Base-by-base conservation (phyloP, 2,888 invertebrate genomes). In the Lamellibrachia satsuma region DNA sequence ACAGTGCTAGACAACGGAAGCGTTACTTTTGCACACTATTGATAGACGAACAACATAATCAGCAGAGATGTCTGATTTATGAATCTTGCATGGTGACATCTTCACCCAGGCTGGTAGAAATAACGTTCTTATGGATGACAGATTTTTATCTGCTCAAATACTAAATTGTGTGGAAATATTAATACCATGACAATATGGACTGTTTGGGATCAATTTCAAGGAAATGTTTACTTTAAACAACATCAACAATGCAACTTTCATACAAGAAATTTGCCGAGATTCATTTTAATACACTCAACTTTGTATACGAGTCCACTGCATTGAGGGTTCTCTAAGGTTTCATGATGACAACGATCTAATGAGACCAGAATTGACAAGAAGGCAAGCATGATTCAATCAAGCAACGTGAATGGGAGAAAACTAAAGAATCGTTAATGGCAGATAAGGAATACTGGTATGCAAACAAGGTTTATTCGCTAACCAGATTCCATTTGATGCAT, bases 161-260 rank as follows among this genome's bases (percentile, higher is more conserved):
- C 75, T 75, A 75, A 75, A 75, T n/a, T 75, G 75, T 75, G 75
- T 75, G 75, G 75, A 75, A 75, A 75, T 75, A n/a, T 75, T 75
- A 75, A 75, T 75, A 75, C 15, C 75, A 75, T 22, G n/a, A n/a
- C 75, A 6, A 15, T n/a, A 22, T 22, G 22, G n/a, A 75, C 75
- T 22, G 6, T 75, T 22, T 6, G 75, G 75, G 75, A 75, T 75
- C n/a, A n/a, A 75, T 75, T 75, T 75, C 22, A 55, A 55, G 3
- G 7, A 55, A 55, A 55, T 9, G 75, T 75, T 75, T 22, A 75
- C 75, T 75, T 22, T 75, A 22, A 75, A 75, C n/a, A n/a, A 75
- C 75, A 22, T n/a, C 15, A 75, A 4, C 75, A 2, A 22, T 22
- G 75, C 75, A 75, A 75, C 15, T 75, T 15, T 75, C 22, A 4